Evolutionary conservation across 2,113 vertebrate genomes (phyloP).

Genomic region (Toxotes chatareus): DNA sequence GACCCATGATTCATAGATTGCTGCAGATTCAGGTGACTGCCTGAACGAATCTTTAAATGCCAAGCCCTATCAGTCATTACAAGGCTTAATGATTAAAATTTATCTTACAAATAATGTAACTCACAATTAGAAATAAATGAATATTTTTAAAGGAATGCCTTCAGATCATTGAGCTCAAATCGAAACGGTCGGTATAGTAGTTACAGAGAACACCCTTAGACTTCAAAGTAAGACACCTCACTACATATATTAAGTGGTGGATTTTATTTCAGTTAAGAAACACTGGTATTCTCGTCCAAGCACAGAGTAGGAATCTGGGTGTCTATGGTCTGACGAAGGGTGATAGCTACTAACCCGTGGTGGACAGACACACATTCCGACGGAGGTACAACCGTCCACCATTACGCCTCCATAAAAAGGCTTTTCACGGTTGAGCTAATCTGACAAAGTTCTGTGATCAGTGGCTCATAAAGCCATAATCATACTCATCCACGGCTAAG

Average conservation of each 20-base stretch:
- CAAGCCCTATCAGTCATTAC: background rate
- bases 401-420: conserved; percentile 82
- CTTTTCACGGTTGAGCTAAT: conserved; percentile 81
- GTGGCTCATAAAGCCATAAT: conserved; percentile 50
- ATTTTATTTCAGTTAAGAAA: background rate
- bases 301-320: conserved; percentile 20
- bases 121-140: background rate
- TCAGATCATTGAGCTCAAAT: conserved; percentile 1
- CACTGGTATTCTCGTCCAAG: conserved; percentile 64
- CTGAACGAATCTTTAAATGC: background rate
- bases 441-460: conserved; percentile 81
- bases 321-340: conserved; percentile 27
- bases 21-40: background rate
- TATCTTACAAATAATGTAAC: background rate
- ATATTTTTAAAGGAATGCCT: background rate
- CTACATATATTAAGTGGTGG: background rate
- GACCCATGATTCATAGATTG: background rate
- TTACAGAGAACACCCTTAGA: background rate
- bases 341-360: conserved; percentile 59
- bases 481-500: conserved; percentile 17
- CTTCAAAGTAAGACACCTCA: background rate
- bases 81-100: background rate
- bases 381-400: conserved; percentile 74
- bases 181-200: background rate
- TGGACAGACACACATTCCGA: conserved; percentile 70